These are phyloP conservation scores for Pseudomyrmex dendroicus DNA, from an alignment of 1,140 invertebrate species.

Conservation along the genomic window DNA sequence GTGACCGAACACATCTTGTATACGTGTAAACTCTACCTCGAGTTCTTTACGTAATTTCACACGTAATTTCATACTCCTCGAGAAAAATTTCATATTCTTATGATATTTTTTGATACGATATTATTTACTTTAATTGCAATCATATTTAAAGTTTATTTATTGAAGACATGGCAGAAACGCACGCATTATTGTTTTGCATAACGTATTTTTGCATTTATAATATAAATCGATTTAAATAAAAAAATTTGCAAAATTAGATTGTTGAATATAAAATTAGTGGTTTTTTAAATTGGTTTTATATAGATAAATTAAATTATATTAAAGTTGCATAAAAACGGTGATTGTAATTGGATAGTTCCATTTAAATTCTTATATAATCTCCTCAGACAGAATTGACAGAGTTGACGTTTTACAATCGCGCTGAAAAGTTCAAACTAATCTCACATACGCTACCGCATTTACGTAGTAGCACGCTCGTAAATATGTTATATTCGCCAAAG, in stretches of 20 bases:
- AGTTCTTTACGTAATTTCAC: conserved; percentile 39
- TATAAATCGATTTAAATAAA: not conserved
- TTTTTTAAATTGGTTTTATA: not conserved
- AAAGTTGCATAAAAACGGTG: too few relatives aligned
- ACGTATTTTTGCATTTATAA: not conserved
- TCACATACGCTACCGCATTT: not conserved
- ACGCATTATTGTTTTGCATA: not conserved
- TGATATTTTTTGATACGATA: not conserved
- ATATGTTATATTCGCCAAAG: conserved; percentile 3
- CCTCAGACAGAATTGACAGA: not conserved
- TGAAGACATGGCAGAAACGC: not conserved
- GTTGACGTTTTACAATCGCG: not conserved
- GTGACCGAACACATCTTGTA: not conserved
- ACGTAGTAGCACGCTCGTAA: not conserved
- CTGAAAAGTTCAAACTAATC: conserved; percentile 4
- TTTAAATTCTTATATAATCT: not conserved
- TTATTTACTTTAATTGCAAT: conserved; percentile 4
- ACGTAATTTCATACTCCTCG: conserved; percentile 27
- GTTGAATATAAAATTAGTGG: not conserved
- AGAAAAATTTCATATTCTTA: conserved; percentile 35
- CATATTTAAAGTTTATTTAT: not conserved
- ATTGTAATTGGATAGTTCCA: too few relatives aligned
- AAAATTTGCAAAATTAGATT: too few relatives aligned
- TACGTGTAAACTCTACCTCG: conserved; percentile 30
- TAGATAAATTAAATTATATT: not conserved